Conservation (phyloP, 92 coral and sea anemone species). For the Porites lobata region DNA sequence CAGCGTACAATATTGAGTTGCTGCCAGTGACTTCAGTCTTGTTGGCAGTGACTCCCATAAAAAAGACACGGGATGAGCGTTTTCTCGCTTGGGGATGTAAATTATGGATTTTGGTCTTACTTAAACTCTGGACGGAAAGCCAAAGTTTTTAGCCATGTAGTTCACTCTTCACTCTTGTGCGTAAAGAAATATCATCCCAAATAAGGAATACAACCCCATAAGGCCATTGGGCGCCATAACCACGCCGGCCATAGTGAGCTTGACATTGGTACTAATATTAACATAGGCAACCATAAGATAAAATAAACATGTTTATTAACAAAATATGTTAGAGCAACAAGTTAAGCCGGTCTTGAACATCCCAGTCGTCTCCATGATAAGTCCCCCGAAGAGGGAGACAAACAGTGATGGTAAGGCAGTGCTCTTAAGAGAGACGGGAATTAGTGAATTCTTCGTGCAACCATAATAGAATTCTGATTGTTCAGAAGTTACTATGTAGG, state of each 20-base stretch:
- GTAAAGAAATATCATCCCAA: not conserved
- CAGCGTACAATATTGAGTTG: too few species aligned
- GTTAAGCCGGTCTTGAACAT: not conserved
- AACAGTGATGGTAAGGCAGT: not conserved
- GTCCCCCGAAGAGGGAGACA: not conserved
- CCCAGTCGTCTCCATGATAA: not conserved
- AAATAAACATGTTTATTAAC: not conserved
- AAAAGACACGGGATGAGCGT: too few species aligned
- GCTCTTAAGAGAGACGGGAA: not conserved
- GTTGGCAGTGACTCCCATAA: too few species aligned
- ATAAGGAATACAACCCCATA: not conserved
- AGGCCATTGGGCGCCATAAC: not conserved
- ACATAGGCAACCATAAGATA: too few species aligned
- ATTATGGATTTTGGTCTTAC: too few species aligned
- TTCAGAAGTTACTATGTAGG: not conserved
- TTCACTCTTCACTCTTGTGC: too few species aligned
- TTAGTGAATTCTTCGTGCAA: conserved; percentile 18
- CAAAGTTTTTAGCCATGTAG: too few species aligned
- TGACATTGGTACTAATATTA: not conserved
- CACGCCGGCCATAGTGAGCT: conserved; percentile 2
- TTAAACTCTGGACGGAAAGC: too few species aligned
- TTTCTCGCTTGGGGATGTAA: too few species aligned
- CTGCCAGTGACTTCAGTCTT: too few species aligned
- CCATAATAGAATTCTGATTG: conserved; percentile 4
- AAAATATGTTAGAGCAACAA: not conserved